Evolutionary conservation across 2,888 invertebrate species (phyloP).

Genomic region (Mimachlamys varia): DNA sequence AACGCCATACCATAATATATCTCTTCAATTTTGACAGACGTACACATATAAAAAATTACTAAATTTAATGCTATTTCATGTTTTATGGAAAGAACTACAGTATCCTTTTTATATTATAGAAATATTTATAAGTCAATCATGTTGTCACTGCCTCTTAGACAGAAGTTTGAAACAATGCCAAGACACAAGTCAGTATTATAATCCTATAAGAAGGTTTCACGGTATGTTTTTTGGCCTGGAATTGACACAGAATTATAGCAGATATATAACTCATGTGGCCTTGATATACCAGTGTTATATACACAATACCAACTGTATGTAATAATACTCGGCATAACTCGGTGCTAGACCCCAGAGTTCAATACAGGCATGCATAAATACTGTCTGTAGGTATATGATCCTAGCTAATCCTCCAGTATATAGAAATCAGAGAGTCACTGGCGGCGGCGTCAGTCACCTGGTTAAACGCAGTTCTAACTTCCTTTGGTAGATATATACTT

Average conservation of each 20-base stretch:
- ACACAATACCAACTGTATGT: not conserved
- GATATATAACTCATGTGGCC: not conserved
- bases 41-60: too few species aligned
- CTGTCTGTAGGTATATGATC: not conserved
- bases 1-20: too few species aligned
- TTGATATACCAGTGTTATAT: not conserved
- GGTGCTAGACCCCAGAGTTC: conserved; percentile 4
- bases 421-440: not conserved
- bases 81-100: too few species aligned
- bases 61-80: too few species aligned
- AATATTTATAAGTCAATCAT: too few species aligned
- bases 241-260: not conserved
- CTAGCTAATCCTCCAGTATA: not conserved
- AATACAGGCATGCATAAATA: not conserved
- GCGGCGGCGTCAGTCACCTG: not conserved
- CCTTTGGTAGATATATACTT: not conserved
- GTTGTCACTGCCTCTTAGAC: not conserved
- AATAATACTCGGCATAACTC: not conserved
- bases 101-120: too few species aligned
- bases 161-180: conserved; percentile 8
- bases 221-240: not conserved
- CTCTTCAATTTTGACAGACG: too few species aligned
- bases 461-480: not conserved
- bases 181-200: not conserved
- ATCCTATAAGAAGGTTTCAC: not conserved